Conservation (phyloP, 1,140 invertebrate genomes). For the Cephus cinctus region DNA sequence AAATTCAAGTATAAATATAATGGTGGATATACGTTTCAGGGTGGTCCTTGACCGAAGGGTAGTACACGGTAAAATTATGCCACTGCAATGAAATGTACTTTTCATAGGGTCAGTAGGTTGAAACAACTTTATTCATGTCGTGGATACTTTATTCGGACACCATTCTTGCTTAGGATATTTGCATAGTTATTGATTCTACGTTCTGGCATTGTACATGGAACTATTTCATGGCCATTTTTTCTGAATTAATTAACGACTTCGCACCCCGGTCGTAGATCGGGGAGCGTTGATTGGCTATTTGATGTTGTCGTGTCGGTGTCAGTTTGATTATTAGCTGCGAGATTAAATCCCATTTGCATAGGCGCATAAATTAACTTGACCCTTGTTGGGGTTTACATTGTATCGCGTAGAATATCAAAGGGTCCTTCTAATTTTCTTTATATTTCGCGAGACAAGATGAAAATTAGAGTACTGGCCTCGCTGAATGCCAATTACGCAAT, state of each 20-base stretch:
- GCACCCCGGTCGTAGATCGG: background rate
- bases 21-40: no score
- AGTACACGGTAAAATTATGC: no score
- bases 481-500: background rate
- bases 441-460: no score
- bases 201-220: background rate
- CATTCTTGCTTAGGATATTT: background rate
- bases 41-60: no score
- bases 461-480: no score
- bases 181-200: background rate
- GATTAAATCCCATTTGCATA: constrained; percentile 1
- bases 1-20: no score
- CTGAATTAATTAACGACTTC: background rate
- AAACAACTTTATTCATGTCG: background rate
- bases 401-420: no score
- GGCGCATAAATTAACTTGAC: background rate
- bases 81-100: background rate
- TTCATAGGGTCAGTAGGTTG: background rate
- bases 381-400: background rate
- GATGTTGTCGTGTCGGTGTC: background rate
- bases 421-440: no score
- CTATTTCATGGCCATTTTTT: background rate
- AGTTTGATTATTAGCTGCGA: background rate
- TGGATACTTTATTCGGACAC: background rate
- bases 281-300: constrained; percentile 1